phyloP scores from a whole-genome alignment of 2,113 vertebrate species.

The Saccopteryx leptura region DNA sequence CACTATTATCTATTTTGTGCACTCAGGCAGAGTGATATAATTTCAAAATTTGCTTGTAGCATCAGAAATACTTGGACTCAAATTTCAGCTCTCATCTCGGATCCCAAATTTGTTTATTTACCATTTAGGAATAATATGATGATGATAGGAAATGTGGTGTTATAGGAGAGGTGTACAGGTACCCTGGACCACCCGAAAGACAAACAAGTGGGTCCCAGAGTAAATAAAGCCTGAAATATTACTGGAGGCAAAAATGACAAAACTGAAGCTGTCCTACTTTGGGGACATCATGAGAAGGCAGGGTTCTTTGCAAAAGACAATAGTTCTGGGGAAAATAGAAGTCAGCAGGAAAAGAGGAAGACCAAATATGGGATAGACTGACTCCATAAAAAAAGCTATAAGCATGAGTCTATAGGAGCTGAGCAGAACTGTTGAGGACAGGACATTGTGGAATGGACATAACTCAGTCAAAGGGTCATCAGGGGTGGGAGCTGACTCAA shows the following conservation, averaged over 20 bases:
- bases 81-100: neutral
- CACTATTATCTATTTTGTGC: neutral
- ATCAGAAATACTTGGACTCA: neutral
- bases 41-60: neutral
- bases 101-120: neutral
- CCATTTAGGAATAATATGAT: neutral
- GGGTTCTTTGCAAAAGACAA: neutral
- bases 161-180: neutral
- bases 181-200: neutral
- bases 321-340: neutral
- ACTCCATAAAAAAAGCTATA: neutral
- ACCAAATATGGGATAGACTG: too few relatives aligned
- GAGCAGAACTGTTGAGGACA: neutral
- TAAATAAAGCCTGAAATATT: neutral
- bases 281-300: neutral
- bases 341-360: neutral
- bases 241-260: neutral
- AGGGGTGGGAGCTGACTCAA: neutral
- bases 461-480: neutral
- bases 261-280: neutral
- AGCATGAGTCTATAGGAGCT: neutral
- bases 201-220: neutral
- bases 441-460: neutral
- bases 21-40: neutral
- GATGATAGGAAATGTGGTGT: neutral